These are phyloP conservation scores for Syrista parreyssii DNA, from an alignment of 2,888 invertebrate species.

Conservation along the genomic window DNA sequence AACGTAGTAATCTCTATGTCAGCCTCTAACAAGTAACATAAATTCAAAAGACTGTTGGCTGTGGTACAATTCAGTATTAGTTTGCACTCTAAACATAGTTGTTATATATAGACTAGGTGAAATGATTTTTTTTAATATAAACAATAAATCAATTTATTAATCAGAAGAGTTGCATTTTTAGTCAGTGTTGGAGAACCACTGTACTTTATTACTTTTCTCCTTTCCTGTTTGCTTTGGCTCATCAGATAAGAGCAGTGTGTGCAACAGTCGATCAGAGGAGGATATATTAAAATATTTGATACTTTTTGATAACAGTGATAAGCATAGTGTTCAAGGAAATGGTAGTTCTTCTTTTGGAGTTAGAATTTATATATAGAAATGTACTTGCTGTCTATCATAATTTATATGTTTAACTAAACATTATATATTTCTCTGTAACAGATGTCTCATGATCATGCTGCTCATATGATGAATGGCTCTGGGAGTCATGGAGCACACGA, in stretches of 20 bases:
- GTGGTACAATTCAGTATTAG: not conserved
- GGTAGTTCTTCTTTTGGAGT: not conserved
- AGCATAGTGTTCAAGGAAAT: not conserved
- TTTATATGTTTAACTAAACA: constrained; percentile 8
- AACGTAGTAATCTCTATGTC: not conserved
- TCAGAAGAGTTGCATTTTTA: not conserved
- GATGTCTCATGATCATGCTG: constrained; percentile 48
- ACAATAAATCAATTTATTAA: not conserved
- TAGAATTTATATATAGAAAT: not conserved
- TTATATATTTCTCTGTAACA: constrained; percentile 36
- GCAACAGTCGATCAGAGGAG: not conserved
- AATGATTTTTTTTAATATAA: not conserved
- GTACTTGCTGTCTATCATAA: not conserved
- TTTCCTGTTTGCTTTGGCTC: not conserved
- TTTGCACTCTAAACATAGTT: not conserved
- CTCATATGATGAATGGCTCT: constrained; percentile 42
- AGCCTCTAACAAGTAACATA: not conserved
- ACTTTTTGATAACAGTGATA: not conserved
- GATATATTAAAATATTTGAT: not conserved
- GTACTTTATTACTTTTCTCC: not conserved
- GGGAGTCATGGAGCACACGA: constrained; percentile 33
- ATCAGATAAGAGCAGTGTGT: not conserved
- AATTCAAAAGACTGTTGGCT: not conserved
- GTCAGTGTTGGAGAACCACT: not conserved
- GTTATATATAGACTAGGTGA: not conserved